These are phyloP conservation scores for Drosophila incognita DNA, from an alignment of 2,888 invertebrate species.

Conservation along the genomic window DNA sequence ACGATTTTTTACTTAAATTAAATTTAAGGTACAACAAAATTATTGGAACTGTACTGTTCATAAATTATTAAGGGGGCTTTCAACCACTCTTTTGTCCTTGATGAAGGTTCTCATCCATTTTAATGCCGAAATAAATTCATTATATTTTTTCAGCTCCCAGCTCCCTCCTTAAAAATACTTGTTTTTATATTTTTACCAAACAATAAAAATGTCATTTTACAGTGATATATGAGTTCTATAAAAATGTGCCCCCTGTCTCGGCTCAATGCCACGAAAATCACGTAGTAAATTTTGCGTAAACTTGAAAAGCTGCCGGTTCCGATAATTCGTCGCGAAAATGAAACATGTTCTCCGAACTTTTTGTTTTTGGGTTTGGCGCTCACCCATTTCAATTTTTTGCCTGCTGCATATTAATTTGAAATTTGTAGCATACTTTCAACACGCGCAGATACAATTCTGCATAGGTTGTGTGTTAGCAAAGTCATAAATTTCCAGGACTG, in stretches of 20 bases:
- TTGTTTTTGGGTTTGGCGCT: conserved; percentile 8
- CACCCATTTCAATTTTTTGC: conserved; percentile 60
- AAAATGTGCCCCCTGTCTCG: conserved; percentile 23
- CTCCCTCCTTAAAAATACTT: background rate
- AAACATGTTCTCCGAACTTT: conserved; percentile 55
- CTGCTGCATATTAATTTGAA: conserved; percentile 74
- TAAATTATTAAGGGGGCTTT: conserved; percentile 44
- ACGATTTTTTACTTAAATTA: background rate
- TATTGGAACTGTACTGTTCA: conserved; percentile 25
- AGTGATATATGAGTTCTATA: conserved; percentile 66
- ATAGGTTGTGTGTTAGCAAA: conserved; percentile 71
- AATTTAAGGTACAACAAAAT: background rate
- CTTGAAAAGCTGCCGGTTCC: conserved; percentile 62
- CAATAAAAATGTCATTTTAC: conserved; percentile 78
- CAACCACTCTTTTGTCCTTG: conserved; percentile 32
- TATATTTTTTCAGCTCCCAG: conserved; percentile 41
- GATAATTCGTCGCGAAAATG: conserved; percentile 71
- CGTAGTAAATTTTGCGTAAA: conserved; percentile 71
- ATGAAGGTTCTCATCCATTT: conserved; percentile 43
- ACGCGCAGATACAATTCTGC: conserved; percentile 24
- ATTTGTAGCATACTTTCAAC: conserved; percentile 76
- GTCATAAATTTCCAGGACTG: conserved; percentile 71
- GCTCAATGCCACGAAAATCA: conserved; percentile 54
- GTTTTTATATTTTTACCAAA: conserved; percentile 42
- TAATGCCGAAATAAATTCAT: conserved; percentile 65